Conservation (phyloP, 1,140 invertebrate genomes). For the Acromyrmex charruanus region DNA sequence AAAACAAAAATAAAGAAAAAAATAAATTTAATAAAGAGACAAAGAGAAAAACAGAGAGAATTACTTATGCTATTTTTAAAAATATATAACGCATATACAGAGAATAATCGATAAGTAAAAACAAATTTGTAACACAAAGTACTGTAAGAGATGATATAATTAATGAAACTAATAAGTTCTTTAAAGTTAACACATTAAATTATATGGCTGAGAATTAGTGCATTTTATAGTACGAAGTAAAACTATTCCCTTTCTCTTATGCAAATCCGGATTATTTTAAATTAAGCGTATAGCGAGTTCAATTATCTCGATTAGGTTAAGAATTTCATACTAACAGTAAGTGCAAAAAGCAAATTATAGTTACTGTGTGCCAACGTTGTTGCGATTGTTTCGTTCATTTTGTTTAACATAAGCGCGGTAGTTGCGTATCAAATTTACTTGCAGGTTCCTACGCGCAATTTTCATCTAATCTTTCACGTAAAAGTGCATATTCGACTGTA, state of each 20-base stretch:
- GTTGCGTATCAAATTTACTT: slow-evolving; percentile 8
- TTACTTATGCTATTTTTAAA: neutral
- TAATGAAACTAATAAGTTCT: slow-evolving; percentile 4
- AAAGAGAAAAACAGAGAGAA: neutral
- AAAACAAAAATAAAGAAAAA: too few species aligned
- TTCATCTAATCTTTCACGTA: slow-evolving; percentile 19
- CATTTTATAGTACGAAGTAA: slow-evolving; percentile 50
- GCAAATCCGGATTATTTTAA: neutral
- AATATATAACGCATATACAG: neutral
- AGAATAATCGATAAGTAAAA: slow-evolving; percentile 14
- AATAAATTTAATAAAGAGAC: neutral
- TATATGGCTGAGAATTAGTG: slow-evolving; percentile 9
- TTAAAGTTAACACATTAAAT: neutral
- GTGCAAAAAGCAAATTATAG: neutral
- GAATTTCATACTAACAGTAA: slow-evolving; percentile 35
- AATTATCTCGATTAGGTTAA: slow-evolving; percentile 43
- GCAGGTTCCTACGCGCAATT: slow-evolving; percentile 13
- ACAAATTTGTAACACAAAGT: neutral
- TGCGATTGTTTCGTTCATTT: slow-evolving; percentile 35
- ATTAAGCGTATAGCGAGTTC: slow-evolving; percentile 16
- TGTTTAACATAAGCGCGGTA: slow-evolving; percentile 1
- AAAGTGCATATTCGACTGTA: neutral
- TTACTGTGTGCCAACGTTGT: neutral
- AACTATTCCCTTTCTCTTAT: slow-evolving; percentile 3
- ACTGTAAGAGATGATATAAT: slow-evolving; percentile 1